phyloP scores from a whole-genome alignment of 2,113 vertebrate species.

The Mus pahari region DNA sequence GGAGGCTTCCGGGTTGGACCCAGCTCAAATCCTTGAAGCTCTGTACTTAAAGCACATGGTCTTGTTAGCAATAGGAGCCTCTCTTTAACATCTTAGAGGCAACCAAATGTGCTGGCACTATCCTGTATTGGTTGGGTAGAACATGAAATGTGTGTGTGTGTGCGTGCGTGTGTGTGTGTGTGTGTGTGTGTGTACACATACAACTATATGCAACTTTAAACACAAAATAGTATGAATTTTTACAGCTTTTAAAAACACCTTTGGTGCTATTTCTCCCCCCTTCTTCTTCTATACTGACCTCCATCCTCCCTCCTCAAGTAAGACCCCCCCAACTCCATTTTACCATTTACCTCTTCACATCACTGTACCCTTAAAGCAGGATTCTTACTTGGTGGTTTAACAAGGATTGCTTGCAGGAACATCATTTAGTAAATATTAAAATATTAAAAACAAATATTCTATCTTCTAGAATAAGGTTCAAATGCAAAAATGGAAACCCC shows the following conservation, averaged over 20 bases:
- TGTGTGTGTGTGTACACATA: neutral
- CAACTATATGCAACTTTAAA: neutral
- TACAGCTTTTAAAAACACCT: neutral
- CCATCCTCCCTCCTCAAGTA: neutral
- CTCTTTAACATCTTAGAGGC: neutral
- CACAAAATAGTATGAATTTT: neutral
- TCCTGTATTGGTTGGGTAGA: neutral
- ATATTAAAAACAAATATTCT: neutral
- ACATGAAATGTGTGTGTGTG: no score
- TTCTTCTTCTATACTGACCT: neutral
- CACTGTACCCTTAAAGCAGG: neutral
- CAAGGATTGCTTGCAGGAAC: neutral
- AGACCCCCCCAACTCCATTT: neutral
- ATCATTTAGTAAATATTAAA: neutral
- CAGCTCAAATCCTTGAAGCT: neutral
- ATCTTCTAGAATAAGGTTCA: neutral
- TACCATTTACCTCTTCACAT: neutral
- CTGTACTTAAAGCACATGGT: neutral
- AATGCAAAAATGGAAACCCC: neutral
- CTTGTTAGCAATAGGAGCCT: neutral
- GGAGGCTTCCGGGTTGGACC: neutral
- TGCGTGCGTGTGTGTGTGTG: no score
- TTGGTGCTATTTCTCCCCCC: neutral
- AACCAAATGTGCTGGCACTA: neutral
- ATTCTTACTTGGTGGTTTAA: conserved; percentile 8